Evolutionary conservation across 2,113 vertebrate genomes (phyloP).

Genomic region (Axis porcinus): DNA sequence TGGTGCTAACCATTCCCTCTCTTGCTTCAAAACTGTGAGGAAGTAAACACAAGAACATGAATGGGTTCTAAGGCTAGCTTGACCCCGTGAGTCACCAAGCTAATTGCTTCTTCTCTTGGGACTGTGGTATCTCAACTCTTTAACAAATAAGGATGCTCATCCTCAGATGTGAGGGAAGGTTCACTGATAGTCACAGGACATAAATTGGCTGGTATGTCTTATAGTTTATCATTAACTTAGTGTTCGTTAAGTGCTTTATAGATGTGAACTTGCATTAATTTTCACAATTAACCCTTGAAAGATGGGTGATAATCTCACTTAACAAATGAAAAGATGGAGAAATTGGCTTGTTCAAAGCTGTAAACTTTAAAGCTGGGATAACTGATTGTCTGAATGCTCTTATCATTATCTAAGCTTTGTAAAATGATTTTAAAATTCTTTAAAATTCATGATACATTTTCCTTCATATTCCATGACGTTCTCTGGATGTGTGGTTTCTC

Average conservation of each 20-base stretch:
- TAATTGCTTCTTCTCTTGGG: neutral
- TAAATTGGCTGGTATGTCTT: neutral
- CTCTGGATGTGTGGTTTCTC: neutral
- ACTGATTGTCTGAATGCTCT: neutral
- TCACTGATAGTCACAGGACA: neutral
- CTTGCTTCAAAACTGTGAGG: neutral
- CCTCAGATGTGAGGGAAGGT: neutral
- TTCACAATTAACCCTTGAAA: neutral
- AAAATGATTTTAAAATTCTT: neutral
- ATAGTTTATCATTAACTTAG: neutral
- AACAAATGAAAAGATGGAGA: neutral
- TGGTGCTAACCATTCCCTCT: neutral
- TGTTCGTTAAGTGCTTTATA: neutral
- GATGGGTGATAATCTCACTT: neutral
- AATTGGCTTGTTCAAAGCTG: neutral
- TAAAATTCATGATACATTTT: neutral
- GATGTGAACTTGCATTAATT: neutral
- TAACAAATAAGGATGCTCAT: neutral
- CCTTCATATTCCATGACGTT: neutral
- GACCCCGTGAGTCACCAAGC: neutral
- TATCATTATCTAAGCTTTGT: neutral
- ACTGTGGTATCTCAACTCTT: neutral
- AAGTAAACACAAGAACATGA: neutral
- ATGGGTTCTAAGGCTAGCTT: neutral
- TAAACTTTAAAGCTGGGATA: neutral